Evolutionary conservation across 64 coral and sea anemone genomes (phyloP), one percentile per base, ranked within the genome.

Genomic region (Stichodactyla mertensii): DNA sequence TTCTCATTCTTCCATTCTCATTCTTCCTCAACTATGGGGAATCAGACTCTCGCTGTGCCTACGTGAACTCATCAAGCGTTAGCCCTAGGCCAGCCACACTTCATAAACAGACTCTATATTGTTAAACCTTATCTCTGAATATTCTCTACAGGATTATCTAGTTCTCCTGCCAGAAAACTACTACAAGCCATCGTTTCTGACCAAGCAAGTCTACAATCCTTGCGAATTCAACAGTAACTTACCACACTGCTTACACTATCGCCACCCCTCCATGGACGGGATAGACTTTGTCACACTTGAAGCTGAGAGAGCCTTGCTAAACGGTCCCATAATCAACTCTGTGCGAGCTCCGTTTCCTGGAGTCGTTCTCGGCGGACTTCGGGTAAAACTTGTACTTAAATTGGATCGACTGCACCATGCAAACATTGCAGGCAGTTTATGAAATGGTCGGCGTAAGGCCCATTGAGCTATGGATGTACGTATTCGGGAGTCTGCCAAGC

Each of bases 141-240:
- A 62, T 62, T n/a, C 18, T 66, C 20, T 20, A 66, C 20, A 99
- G 97, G 97, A 99, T 66, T 93, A 95, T 54, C 53, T 99, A 6
- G 93, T 99, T 54, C 86, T 99, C 20, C 87, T 99, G 28, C 97
- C 97, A 61, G 82, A 99, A 78, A 90, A 94, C 16, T 99, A 99
- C 55, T 99, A 99, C 86, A 86, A 79, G 51, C 85, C 93, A 31
- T 82, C 71, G 10, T 82, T 77, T 57, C 82, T 99, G 4, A 78
- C 64, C 10, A 31, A 88, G n/a, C 85, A 89, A 53, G 97, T 95
- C 36, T 52, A 64, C 19, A 89, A 92, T 28, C 93, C 93, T 51
- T 99, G 97, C 77, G 82, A 89, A 58, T 82, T 95, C 16, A 84
- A 86, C 16, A 90, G 64, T 2, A 83, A 87, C 6, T 80, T 74